Conservation (phyloP, 1,140 invertebrate genomes). For the Drosophila ohnishii region DNA sequence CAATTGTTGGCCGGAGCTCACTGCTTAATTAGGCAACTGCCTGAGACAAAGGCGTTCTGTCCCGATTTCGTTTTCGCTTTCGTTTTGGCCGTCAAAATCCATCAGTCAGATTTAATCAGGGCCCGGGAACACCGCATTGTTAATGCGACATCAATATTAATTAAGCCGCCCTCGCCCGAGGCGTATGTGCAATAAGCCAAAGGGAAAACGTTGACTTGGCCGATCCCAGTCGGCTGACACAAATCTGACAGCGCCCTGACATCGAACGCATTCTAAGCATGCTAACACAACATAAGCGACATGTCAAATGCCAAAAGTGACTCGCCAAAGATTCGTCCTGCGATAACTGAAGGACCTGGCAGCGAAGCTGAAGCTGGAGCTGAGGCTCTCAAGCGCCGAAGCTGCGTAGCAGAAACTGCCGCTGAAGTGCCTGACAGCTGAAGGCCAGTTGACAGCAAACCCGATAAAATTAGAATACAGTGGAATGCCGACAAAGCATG, state of each 20-base stretch:
- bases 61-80: conserved; percentile 15
- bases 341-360: conserved; percentile 51
- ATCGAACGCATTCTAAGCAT: conserved; percentile 77
- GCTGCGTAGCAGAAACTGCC: not conserved
- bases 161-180: conserved; percentile 42
- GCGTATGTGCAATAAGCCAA: conserved; percentile 59
- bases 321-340: conserved; percentile 69
- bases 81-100: conserved; percentile 54
- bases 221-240: conserved; percentile 53
- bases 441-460: conserved; percentile 46
- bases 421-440: conserved; percentile 44
- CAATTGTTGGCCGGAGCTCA: conserved; percentile 59
- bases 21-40: conserved; percentile 64
- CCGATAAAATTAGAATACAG: conserved; percentile 35
- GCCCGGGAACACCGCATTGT: conserved; percentile 58
- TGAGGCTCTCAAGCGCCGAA: conserved; percentile 24
- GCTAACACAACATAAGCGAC: conserved; percentile 75
- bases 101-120: conserved; percentile 74
- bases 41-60: conserved; percentile 54
- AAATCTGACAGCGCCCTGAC: conserved; percentile 80
- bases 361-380: conserved; percentile 42
- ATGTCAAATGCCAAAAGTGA: conserved; percentile 76
- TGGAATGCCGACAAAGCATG: conserved; percentile 11
- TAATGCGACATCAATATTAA: conserved; percentile 80
- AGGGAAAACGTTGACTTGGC: conserved; percentile 12